Percentiles rank a stretch among this genome's conserved stretches.
These are phyloP conservation scores for Sebastes dallii DNA, from an alignment of 2,797 vertebrate species.

Conservation along the genomic window DNA sequence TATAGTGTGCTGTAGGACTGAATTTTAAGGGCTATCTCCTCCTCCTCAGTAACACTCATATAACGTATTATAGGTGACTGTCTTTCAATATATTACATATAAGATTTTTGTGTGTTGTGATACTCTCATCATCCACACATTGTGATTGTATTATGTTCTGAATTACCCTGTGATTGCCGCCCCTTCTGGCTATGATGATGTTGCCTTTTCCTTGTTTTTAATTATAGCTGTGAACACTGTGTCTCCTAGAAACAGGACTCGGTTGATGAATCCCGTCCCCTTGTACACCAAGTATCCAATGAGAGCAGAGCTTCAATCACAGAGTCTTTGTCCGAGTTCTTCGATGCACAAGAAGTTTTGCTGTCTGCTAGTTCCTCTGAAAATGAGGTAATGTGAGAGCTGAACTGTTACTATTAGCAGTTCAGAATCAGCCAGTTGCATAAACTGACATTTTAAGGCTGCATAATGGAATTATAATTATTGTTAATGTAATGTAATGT, in stretches of 20 bases:
- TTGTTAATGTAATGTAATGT: neutral
- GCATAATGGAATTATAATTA: neutral
- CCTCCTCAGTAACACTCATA: neutral
- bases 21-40: neutral
- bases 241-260: slow-evolving; percentile 85
- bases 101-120: neutral
- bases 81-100: slow-evolving; percentile 25
- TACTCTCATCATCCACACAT: neutral
- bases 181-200: neutral
- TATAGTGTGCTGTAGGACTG: neutral
- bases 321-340: slow-evolving; percentile 96
- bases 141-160: neutral
- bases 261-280: slow-evolving; percentile 82
- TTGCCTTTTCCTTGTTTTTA: slow-evolving; percentile 11
- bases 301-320: slow-evolving; percentile 93
- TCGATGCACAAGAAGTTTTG: slow-evolving; percentile 97
- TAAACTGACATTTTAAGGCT: neutral
- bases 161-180: slow-evolving; percentile 1
- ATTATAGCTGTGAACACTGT: slow-evolving; percentile 41
- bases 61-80: neutral
- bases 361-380: slow-evolving; percentile 97
- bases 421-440: neutral
- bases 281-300: slow-evolving; percentile 94
- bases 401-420: neutral
- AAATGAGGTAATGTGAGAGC: slow-evolving; percentile 88